Evolutionary conservation across 1,140 invertebrate genomes (phyloP).

Genomic region (Drosophila cardini): DNA sequence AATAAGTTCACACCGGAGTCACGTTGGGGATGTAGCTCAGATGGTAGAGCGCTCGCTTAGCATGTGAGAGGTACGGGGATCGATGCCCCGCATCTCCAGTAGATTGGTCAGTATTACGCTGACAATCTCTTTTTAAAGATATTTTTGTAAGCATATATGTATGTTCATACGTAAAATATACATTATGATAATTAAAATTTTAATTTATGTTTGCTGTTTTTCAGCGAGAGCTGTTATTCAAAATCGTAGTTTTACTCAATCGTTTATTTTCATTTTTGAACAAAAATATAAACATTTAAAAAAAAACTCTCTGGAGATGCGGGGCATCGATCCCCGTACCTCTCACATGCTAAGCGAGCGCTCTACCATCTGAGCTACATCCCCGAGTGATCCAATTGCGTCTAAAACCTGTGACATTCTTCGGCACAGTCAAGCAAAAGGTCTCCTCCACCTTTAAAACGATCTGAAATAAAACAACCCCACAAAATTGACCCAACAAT

Average conservation of each 20-base stretch:
- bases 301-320: constrained; percentile 85
- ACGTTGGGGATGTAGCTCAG: constrained; percentile 34
- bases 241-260: too few species aligned
- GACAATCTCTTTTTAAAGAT: too few species aligned
- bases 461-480: constrained; percentile 30
- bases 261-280: too few species aligned
- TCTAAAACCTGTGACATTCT: constrained; percentile 2
- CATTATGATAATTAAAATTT: too few species aligned
- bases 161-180: too few species aligned
- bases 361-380: constrained; percentile 93
- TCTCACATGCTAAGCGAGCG: constrained; percentile 94
- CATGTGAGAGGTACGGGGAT: constrained; percentile 88
- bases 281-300: not conserved
- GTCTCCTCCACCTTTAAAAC: constrained; percentile 24
- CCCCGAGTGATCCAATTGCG: constrained; percentile 37
- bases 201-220: not conserved
- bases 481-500: constrained; percentile 22
- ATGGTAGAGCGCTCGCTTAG: constrained; percentile 43
- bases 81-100: constrained; percentile 90
- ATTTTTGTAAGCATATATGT: too few species aligned
- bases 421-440: not conserved
- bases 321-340: constrained; percentile 93
- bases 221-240: too few species aligned
- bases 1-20: not conserved
- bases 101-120: too few species aligned